phyloP scores from a whole-genome alignment of 2,113 vertebrate species.

The Elaphurus davidianus region DNA sequence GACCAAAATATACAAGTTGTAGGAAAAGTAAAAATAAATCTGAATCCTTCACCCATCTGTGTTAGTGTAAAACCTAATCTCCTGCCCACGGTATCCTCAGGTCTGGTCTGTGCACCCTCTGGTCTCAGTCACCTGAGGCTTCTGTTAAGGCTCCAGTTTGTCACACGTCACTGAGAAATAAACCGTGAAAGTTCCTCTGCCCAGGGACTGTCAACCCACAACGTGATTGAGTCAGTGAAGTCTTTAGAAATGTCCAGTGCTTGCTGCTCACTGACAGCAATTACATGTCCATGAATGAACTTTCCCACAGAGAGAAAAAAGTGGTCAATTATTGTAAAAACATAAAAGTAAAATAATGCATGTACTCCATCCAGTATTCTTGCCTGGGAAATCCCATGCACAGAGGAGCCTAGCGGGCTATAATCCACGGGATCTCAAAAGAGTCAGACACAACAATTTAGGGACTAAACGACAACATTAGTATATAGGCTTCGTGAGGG shows the following conservation, averaged over 20 bases:
- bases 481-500: neutral
- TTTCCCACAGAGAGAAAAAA: neutral
- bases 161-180: neutral
- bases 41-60: neutral
- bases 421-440: neutral
- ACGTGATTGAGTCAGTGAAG: neutral
- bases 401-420: neutral
- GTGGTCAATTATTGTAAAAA: neutral
- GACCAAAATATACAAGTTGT: neutral
- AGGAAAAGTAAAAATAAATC: slow-evolving; percentile 22
- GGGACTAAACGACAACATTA: neutral
- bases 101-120: neutral
- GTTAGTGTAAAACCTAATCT: neutral
- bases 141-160: neutral
- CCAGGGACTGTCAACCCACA: neutral
- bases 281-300: neutral
- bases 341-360: neutral
- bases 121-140: neutral
- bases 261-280: neutral
- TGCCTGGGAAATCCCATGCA: neutral
- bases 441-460: neutral
- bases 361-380: neutral
- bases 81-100: neutral
- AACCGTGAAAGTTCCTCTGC: neutral
- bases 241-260: neutral